Evolutionary conservation across 92 coral and sea anemone species (phyloP).

Genomic region (Porites divaricata): DNA sequence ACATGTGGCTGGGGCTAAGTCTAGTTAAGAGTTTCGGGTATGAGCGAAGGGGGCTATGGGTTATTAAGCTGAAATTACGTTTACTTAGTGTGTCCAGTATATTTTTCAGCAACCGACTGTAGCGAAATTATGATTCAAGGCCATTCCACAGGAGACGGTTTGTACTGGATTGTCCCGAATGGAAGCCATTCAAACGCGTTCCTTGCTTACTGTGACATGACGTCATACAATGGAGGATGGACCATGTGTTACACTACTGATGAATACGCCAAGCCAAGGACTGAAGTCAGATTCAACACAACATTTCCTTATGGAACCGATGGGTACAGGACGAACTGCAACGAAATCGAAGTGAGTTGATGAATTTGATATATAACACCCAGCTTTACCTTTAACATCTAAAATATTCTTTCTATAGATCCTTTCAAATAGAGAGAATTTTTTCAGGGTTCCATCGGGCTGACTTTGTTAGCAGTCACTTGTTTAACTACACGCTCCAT

Average conservation of each 20-base stretch:
- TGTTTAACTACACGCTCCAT: too few species aligned
- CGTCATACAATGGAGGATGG: conserved; percentile 54
- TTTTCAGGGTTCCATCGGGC: too few species aligned
- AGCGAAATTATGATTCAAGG: conserved; percentile 15
- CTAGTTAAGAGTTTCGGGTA: too few species aligned
- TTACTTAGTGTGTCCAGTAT: neutral
- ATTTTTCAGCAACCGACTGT: neutral
- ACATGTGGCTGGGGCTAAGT: too few species aligned
- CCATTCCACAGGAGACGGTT: conserved; percentile 11
- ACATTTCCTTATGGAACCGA: conserved; percentile 25
- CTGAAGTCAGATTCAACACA: conserved; percentile 35
- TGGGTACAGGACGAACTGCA: conserved; percentile 44
- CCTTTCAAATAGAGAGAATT: too few species aligned
- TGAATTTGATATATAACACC: too few species aligned
- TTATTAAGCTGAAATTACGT: too few species aligned
- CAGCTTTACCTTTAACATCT: too few species aligned
- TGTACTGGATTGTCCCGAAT: conserved; percentile 31
- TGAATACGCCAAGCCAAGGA: conserved; percentile 24
- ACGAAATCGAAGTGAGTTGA: conserved; percentile 5
- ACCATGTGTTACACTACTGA: conserved; percentile 57
- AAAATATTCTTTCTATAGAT: too few species aligned
- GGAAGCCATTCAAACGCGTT: conserved; percentile 36
- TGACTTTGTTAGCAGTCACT: too few species aligned
- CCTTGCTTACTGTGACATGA: conserved; percentile 57
- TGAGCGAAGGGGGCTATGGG: too few species aligned